Percentiles rank a stretch among this genome's conserved stretches.
Conservation (phyloP, 2,888 invertebrate genomes). For the Drosophila prolongata region DNA sequence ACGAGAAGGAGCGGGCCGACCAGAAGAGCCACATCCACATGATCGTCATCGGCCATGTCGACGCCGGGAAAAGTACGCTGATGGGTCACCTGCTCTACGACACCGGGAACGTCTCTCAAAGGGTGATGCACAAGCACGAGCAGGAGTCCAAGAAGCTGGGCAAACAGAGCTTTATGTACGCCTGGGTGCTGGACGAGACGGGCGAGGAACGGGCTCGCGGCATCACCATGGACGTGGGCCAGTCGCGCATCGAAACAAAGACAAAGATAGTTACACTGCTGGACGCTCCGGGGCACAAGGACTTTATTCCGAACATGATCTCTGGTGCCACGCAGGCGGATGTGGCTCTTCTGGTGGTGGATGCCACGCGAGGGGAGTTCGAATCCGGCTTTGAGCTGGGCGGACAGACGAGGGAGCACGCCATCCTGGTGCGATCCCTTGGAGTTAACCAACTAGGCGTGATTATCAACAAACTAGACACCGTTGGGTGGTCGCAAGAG, state of each 20-base stretch:
- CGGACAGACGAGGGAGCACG: conserved; percentile 99
- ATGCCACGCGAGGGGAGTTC: conserved; percentile 98
- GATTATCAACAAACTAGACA: conserved; percentile 98
- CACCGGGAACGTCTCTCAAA: conserved; percentile 93
- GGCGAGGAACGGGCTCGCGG: conserved; percentile 98
- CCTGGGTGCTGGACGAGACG: conserved; percentile 99
- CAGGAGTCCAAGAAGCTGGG: conserved; percentile 98
- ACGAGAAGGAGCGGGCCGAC: conserved; percentile 90
- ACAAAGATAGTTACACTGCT: conserved; percentile 91
- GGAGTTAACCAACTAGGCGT: conserved; percentile 97
- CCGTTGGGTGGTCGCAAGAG: conserved; percentile 95
- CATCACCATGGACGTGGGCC: conserved; percentile 99
- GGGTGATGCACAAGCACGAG: conserved; percentile 97
- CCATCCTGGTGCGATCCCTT: conserved; percentile 93
- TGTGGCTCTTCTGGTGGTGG: conserved; percentile 97
- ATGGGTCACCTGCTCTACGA: conserved; percentile 97
- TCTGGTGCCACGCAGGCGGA: conserved; percentile 99
- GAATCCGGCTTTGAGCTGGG: conserved; percentile 99
- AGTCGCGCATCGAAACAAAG: conserved; percentile 95
- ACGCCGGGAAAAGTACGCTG: conserved; percentile 86
- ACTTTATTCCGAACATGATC: conserved; percentile 99
- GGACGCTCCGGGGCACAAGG: conserved; percentile 99
- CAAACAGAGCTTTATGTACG: conserved; percentile 98
- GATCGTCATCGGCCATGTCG: conserved; percentile 98
- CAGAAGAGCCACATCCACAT: conserved; percentile 95